Evolutionary conservation across 2,797 vertebrate species (phyloP).

Genomic region (Manis pentadactyla): DNA sequence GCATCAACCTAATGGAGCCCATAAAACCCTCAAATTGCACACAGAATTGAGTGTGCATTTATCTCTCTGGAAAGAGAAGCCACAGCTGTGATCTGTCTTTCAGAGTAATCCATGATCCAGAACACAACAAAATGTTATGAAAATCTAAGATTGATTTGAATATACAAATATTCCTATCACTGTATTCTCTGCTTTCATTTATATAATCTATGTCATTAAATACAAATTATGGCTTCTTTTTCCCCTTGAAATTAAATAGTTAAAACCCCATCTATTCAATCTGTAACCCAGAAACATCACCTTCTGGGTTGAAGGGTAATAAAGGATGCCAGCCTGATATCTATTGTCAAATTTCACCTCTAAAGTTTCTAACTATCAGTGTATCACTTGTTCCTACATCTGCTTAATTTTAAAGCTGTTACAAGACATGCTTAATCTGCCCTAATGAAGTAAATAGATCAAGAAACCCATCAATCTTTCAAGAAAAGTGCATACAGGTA

Average conservation of each 20-base stretch:
- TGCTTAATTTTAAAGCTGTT: slow-evolving; percentile 42
- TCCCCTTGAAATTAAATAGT: slow-evolving; percentile 32
- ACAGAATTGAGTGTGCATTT: neutral
- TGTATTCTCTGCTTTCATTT: slow-evolving; percentile 55
- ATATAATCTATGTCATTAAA: slow-evolving; percentile 45
- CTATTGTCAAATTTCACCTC: neutral
- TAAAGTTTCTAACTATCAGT: slow-evolving; percentile 34
- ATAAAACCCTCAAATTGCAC: neutral
- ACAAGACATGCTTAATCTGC: slow-evolving; percentile 21
- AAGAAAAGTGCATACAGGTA: neutral
- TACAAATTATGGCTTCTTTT: neutral
- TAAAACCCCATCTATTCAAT: slow-evolving; percentile 26
- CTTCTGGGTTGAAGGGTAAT: neutral
- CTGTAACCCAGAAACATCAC: neutral
- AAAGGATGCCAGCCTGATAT: neutral
- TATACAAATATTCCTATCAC: neutral
- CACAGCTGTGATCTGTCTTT: neutral
- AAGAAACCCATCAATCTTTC: slow-evolving; percentile 39
- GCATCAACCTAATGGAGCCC: neutral
- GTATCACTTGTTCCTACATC: neutral
- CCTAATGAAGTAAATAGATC: slow-evolving; percentile 45
- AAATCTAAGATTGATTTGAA: slow-evolving; percentile 14
- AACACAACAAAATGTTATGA: slow-evolving; percentile 30
- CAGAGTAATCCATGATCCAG: slow-evolving; percentile 10
- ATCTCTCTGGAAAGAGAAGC: neutral